Base-by-base conservation (phyloP, 1,140 invertebrate genomes). In the Teleogryllus occipitalis region DNA sequence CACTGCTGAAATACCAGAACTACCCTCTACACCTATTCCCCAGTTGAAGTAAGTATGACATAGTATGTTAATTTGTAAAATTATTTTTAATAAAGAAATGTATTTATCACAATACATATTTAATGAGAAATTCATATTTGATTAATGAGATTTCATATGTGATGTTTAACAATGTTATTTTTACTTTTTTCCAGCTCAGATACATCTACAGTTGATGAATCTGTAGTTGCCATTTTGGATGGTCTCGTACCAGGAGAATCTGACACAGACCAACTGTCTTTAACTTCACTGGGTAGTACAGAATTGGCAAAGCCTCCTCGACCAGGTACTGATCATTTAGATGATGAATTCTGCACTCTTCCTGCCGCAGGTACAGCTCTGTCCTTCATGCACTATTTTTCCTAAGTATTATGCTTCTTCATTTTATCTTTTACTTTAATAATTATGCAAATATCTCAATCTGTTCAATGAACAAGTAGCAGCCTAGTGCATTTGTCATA, bases 251-350 rank as follows among this genome's bases (percentile, higher is more conserved):
- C 46, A 77, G 22, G 14, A n/a, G 48, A 27, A 7, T 18, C 76
- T n/a, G 39, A 21, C 6, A 5, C 47, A 6, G 0, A 54, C 8
- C 39, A 47, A 12, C 7, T 54, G 46, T 18, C 2, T 8, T 12
- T 8, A 48, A 21, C 39, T 39, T 8, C 39, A 15, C n/a, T 15
- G 8, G 14, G 21, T 7, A 47, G 48, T 7, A 49, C 14, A 77
- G 76, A 77, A 48, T 77, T 87, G 14, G 81, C 84, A 22, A 81
- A 84, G 27, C 86, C 86, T 77, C 86, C 86, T 21, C 83, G 84
- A 80, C 86, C 86, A 83, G 86, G 86, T 87, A 83, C 82, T 76
- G n/a, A 80, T n/a, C 79, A 47, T 27, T 39, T 39, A 39, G 15
- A 72, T 47, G 75, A 76, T 80, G 18, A 27, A 78, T 27, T 49